Evolutionary conservation across 2,113 vertebrate species (phyloP).

Genomic region (Ranitomeya imitator): DNA sequence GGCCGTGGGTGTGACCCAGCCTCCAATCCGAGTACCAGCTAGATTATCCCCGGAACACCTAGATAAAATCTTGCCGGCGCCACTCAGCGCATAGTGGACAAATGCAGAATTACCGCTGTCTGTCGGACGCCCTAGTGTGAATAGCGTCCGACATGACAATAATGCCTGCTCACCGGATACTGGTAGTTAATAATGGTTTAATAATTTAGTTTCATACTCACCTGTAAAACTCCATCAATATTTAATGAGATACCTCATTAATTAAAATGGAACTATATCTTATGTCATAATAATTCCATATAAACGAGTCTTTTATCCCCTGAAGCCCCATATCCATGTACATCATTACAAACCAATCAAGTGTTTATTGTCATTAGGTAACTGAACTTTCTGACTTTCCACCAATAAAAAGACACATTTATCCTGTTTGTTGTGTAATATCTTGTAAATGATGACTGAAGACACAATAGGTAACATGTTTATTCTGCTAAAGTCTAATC

Average conservation of each 20-base stretch:
- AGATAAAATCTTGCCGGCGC: no score
- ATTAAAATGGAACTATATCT: neutral
- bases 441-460: slow-evolving; percentile 42
- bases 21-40: no score
- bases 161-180: no score
- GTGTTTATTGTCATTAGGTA: slow-evolving; percentile 37
- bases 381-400: slow-evolving; percentile 37
- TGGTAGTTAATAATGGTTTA: neutral
- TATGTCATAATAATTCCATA: neutral
- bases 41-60: no score
- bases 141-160: no score
- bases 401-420: slow-evolving; percentile 27
- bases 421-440: slow-evolving; percentile 52
- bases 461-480: slow-evolving; percentile 47
- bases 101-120: no score
- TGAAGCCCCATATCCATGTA: slow-evolving; percentile 17
- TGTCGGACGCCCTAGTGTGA: no score
- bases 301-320: neutral
- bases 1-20: no score
- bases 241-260: slow-evolving; percentile 2
- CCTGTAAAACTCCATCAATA: slow-evolving; percentile 8
- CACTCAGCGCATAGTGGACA: no score
- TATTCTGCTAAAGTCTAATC: slow-evolving; percentile 43
- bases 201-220: neutral
- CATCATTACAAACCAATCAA: slow-evolving; percentile 52